Evolutionary conservation across 2,797 vertebrate species (phyloP), one percentile per base, ranked within the genome.

Genomic region (Stomatorhinus walkeri): DNA sequence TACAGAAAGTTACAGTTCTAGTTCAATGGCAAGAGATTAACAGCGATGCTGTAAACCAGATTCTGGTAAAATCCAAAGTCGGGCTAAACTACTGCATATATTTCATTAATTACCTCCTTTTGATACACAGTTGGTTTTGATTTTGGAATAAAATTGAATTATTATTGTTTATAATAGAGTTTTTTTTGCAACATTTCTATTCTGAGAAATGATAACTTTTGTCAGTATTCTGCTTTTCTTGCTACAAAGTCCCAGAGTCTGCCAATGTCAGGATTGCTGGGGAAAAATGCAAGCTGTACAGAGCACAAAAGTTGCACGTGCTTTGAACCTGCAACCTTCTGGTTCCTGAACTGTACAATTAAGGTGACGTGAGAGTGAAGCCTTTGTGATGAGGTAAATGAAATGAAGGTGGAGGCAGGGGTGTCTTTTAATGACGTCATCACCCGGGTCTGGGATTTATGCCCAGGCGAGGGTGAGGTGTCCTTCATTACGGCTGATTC

Each of bases 71-170:
- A 16, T 79, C 36, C 19, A n/a, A 79, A 36, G 32, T 12, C 43
- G 36, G 36, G 72, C 16, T 43, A 43, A 19, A n/a, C 6, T 43
- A 79, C 32, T 43, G 72, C 72, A 79, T 79, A 19, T 6, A 43
- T 79, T 79, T 40, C 28, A 79, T 79, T 79, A 79, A 79, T 68
- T 32, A 68, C 36, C 32, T 43, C 72, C 36, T 43, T 79, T 79
- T 79, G 72, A 79, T 14, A 43, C 72, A 36, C 32, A 36, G 72
- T 36, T 79, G 32, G 16, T 79, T 79, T 43, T 36, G 14, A 43
- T 79, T 79, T 79, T n/a, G 72, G 14, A 79, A 79, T 79, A 40
- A 79, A 79, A 79, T 79, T 79, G 32, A 79, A 79, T 43, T 79
- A 43, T 79, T 79, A 40, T 79, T 19, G 14, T 16, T 16, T 79